Percentiles rank a stretch among this genome's conserved stretches.
Evolutionary conservation across 2,113 vertebrate species (phyloP).

Genomic region (Scolopax mira): DNA sequence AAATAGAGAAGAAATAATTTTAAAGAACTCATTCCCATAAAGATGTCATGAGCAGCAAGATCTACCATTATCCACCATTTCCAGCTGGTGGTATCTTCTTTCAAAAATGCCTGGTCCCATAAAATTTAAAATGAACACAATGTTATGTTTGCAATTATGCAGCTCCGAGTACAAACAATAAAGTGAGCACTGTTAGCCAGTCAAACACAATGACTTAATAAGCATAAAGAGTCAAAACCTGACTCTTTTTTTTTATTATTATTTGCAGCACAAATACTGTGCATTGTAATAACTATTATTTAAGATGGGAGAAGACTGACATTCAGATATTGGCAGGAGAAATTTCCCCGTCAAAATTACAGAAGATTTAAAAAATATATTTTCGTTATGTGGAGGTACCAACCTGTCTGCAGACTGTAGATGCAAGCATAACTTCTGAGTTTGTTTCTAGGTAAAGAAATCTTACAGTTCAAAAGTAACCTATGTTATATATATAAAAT

Average conservation of each 20-base stretch:
- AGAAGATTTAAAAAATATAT: neutral
- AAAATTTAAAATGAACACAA: neutral
- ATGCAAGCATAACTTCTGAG: neutral
- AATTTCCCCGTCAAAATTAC: constrained; percentile 2
- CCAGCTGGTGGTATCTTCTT: neutral
- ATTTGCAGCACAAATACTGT: neutral
- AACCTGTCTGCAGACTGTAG: neutral
- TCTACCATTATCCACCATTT: neutral
- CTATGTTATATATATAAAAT: constrained; percentile 56
- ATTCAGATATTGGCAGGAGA: neutral
- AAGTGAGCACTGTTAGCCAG: neutral
- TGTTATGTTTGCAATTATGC: neutral
- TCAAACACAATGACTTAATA: neutral
- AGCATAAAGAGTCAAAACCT: neutral
- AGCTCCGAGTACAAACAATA: neutral
- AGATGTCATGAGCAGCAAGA: neutral
- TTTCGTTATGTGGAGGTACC: neutral
- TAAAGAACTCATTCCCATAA: neutral
- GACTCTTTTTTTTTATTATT: neutral
- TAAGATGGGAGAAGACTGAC: neutral
- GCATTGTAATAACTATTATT: neutral
- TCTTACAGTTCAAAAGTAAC: constrained; percentile 18
- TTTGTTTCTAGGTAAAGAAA: constrained; percentile 19
- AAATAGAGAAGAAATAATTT: neutral
- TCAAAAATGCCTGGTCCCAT: neutral